Evolutionary conservation across 1,140 invertebrate genomes (phyloP), one percentile per base, ranked within the genome.

Genomic region (Eubasilissa regina): DNA sequence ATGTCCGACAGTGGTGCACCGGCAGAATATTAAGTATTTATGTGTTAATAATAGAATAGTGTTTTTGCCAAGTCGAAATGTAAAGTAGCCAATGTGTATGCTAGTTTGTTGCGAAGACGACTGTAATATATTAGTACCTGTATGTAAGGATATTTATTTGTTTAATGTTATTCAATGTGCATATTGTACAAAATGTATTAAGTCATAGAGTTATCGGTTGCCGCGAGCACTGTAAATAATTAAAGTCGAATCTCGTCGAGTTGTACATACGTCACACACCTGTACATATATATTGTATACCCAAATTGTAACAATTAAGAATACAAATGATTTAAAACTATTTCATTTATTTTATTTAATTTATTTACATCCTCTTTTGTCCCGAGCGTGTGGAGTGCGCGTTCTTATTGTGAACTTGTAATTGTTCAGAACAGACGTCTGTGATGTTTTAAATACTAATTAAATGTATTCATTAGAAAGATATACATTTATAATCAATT

Each of bases 71-170:
- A 56, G 70, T 44, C 70, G 70, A 74, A 13, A 15, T 74, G 70
- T 74, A 56, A 21, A 74, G 70, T 74, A 74, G 70, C 70, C 70
- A 47, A 55, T 55, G 15, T 35, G 8, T 72, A 72, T 77, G n/a
- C 58, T 58, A 70, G 76, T 19, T 21, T 68, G 25, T 35, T 35
- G 25, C 25, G 70, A 78, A 17, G 51, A 70, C 48, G 51, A 76
- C 73, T 78, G 62, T 81, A 79, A 79, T 76, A 75, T 82, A 80
- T 83, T 80, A 83, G 81, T 80, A 80, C 81, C 81, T 79, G 81
- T 45, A 68, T 75, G 17, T 79, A 78, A 83, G 81, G 72, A 83
- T 83, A 83, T 83, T 83, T 83, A 83, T 83, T 83, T 80, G 74
- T 82, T 78, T 83, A 80, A 78, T 73, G 77, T 80, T 80, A 80